Conservation (phyloP, 1,140 invertebrate genomes). For the Zeugodacus cucurbitae region DNA sequence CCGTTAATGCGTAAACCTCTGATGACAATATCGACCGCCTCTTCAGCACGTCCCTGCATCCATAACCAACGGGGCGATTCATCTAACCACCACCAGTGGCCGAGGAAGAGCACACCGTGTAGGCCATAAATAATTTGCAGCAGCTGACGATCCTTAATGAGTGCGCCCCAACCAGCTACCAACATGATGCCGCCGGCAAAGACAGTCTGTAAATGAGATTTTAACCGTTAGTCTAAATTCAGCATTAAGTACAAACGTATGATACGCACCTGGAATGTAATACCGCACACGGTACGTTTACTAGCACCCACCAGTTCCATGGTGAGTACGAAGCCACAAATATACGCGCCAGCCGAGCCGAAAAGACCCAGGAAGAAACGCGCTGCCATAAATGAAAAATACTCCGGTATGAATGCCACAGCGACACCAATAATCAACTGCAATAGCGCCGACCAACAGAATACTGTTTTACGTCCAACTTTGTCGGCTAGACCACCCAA, state of each 20-base stretch:
- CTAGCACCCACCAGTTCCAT: slow-evolving; percentile 88
- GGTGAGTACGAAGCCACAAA: slow-evolving; percentile 85
- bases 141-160: slow-evolving; percentile 79
- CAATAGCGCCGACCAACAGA: slow-evolving; percentile 78
- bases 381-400: slow-evolving; percentile 76
- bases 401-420: slow-evolving; percentile 81
- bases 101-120: slow-evolving; percentile 77
- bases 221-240: neutral
- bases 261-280: slow-evolving; percentile 74
- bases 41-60: slow-evolving; percentile 77
- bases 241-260: neutral
- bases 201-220: slow-evolving; percentile 65
- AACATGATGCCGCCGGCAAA: slow-evolving; percentile 87
- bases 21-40: slow-evolving; percentile 78
- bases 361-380: slow-evolving; percentile 83
- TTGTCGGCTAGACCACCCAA: slow-evolving; percentile 90
- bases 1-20: slow-evolving; percentile 79
- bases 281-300: slow-evolving; percentile 83
- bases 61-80: slow-evolving; percentile 88
- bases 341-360: slow-evolving; percentile 85
- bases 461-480: slow-evolving; percentile 83
- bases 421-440: slow-evolving; percentile 78
- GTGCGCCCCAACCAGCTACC: slow-evolving; percentile 82
- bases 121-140: slow-evolving; percentile 85
- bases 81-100: slow-evolving; percentile 87